Conservation (phyloP, 2,113 vertebrate species). For the Rhodinocichla rosea region DNA sequence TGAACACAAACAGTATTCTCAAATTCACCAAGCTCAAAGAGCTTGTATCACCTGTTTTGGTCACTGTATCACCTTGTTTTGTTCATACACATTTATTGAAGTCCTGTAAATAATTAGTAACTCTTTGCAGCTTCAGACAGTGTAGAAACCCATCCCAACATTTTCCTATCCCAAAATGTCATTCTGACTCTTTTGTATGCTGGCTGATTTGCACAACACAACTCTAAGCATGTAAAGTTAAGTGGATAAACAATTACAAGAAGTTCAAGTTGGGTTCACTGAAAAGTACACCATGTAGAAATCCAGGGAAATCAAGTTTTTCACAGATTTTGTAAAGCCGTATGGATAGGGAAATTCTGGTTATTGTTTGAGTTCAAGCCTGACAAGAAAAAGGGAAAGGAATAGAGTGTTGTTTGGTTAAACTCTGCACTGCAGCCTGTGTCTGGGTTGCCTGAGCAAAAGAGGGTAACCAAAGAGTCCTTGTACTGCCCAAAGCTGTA, state of each 20-base stretch:
- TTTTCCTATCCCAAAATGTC: background rate
- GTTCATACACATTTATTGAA: background rate
- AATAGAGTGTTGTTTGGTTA: conserved; percentile 2
- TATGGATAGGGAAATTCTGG: background rate
- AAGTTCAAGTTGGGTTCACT: background rate
- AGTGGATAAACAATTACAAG: background rate
- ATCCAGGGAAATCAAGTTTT: background rate
- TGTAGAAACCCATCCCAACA: background rate
- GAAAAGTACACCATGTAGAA: background rate
- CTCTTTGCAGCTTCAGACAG: background rate
- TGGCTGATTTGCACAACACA: background rate
- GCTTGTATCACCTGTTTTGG: too few species aligned
- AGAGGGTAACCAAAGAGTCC: background rate
- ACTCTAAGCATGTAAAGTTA: background rate
- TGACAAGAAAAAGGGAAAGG: background rate
- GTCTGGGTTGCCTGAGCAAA: background rate
- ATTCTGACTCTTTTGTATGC: background rate
- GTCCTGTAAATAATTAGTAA: background rate
- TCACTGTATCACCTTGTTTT: background rate
- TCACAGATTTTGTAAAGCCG: background rate
- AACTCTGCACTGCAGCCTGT: conserved; percentile 5
- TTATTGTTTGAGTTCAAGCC: background rate
- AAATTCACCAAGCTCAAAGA: background rate
- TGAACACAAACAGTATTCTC: background rate
- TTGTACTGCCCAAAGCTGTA: conserved; percentile 11